phyloP scores from a whole-genome alignment of 1,140 invertebrate genomes.

The Magallana angulata region DNA sequence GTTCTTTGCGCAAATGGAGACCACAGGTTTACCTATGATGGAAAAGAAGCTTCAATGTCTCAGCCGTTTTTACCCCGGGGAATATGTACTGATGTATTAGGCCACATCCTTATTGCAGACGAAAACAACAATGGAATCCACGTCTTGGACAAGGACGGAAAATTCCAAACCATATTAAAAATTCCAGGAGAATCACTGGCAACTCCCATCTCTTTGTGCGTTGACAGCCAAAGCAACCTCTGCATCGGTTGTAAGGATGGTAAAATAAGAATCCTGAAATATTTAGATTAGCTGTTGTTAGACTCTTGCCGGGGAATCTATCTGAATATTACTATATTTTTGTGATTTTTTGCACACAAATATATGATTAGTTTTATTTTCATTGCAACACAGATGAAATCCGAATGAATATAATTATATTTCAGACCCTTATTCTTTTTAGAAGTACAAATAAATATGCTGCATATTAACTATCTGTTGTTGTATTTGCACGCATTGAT shows the following conservation, averaged over 20 bases:
- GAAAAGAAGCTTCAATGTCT: not conserved
- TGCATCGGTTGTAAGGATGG: conserved; percentile 9
- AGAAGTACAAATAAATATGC: too few relatives aligned
- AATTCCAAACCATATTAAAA: not conserved
- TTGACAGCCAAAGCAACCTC: not conserved
- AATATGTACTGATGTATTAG: not conserved
- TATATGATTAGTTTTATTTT: too few relatives aligned
- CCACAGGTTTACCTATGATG: not conserved
- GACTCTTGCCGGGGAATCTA: too few relatives aligned
- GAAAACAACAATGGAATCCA: not conserved
- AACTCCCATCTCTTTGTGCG: not conserved
- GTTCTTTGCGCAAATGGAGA: not conserved
- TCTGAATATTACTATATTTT: too few relatives aligned
- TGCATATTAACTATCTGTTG: too few relatives aligned
- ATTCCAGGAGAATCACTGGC: not conserved
- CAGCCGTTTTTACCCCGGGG: not conserved
- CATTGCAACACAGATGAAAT: too few relatives aligned
- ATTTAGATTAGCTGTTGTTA: not conserved
- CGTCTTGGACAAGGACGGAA: not conserved
- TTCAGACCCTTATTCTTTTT: too few relatives aligned
- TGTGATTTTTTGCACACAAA: too few relatives aligned
- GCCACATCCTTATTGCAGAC: not conserved
- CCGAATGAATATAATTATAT: too few relatives aligned
- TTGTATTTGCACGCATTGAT: too few relatives aligned
- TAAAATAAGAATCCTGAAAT: not conserved